These are phyloP conservation scores for Trochalopteron elliotii DNA, from an alignment of 2,113 vertebrate genomes.

Conservation along the genomic window DNA sequence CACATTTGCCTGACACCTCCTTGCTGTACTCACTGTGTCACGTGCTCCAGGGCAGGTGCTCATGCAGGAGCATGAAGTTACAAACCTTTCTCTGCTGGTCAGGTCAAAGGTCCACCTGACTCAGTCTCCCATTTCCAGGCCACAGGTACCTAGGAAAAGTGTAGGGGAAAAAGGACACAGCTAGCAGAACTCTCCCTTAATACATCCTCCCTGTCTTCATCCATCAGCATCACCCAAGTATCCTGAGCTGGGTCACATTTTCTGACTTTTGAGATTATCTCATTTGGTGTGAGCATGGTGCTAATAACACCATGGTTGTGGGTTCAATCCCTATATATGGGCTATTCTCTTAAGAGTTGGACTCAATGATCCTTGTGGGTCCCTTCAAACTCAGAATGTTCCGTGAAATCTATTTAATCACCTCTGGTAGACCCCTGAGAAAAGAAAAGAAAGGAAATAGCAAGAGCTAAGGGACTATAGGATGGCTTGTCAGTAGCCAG, in stretches of 20 bases:
- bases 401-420: not conserved
- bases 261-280: not conserved
- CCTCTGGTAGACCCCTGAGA: not conserved
- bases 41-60: fast-evolving
- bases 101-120: not conserved
- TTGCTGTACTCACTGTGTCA: fast-evolving
- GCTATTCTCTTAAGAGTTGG: not conserved
- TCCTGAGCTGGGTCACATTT: not conserved
- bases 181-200: not conserved
- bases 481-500: not conserved
- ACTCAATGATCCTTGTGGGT: not conserved
- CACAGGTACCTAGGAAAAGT: not conserved
- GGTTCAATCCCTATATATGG: not conserved
- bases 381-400: not conserved
- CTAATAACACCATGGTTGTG: not conserved
- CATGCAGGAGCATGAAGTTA: not conserved
- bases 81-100: not conserved
- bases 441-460: not conserved
- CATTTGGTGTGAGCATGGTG: not conserved
- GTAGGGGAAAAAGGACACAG: fast-evolving
- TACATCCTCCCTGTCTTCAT: fast-evolving
- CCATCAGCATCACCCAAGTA: fast-evolving
- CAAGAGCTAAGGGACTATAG: not conserved
- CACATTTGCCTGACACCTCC: not conserved
- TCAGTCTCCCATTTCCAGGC: not conserved